phyloP scores from a whole-genome alignment of 2,797 vertebrate species.

The Hemibagrus guttatus region DNA sequence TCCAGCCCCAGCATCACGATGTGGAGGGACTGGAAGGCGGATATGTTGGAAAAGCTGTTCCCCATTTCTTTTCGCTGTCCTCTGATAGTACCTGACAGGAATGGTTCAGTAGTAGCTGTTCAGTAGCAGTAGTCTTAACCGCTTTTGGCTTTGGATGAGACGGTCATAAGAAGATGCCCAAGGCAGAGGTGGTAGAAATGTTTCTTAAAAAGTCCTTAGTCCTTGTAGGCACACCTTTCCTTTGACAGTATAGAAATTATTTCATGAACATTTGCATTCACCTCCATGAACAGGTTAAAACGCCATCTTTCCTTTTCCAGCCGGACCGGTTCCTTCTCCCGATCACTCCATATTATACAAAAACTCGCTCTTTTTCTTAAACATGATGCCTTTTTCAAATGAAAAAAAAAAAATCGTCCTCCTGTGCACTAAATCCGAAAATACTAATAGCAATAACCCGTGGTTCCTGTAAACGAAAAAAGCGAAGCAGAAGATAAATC shows the following conservation, averaged over 20 bases:
- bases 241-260: not conserved
- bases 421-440: not conserved
- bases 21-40: conserved; percentile 93
- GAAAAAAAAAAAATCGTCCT: not conserved
- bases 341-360: not conserved
- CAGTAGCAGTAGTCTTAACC: conserved; percentile 1
- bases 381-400: not conserved
- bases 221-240: conserved; percentile 17
- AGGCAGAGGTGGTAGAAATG: not conserved
- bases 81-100: not conserved
- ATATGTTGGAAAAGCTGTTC: conserved; percentile 91
- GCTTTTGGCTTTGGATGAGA: not conserved
- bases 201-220: not conserved
- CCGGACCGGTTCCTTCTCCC: conserved; percentile 11
- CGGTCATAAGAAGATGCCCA: not conserved
- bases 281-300: conserved; percentile 52
- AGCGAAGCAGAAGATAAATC: not conserved
- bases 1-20: conserved; percentile 98
- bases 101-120: conserved; percentile 18
- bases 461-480: not conserved
- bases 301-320: conserved; percentile 51
- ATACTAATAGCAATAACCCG: not conserved
- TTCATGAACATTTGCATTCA: conserved; percentile 63
- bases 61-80: conserved; percentile 77
- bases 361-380: not conserved